Evolutionary conservation across 2,113 vertebrate species (phyloP).

Genomic region (Rafetus swinhoei): DNA sequence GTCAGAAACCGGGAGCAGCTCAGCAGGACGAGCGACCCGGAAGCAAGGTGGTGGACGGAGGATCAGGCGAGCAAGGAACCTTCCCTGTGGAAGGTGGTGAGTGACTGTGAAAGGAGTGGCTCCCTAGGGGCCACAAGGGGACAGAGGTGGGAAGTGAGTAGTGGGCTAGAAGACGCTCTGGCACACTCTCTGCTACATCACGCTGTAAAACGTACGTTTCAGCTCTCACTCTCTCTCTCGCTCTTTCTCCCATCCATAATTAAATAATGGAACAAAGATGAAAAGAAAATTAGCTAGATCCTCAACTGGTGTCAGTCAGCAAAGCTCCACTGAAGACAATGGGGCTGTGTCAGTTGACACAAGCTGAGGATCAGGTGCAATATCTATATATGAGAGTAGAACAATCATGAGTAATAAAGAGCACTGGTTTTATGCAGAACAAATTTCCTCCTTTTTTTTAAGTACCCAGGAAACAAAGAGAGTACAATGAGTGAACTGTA

Average conservation of each 20-base stretch:
- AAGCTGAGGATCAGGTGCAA: not conserved
- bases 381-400: not conserved
- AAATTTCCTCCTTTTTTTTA: slow-evolving; percentile 32
- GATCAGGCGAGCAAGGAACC: too few species aligned
- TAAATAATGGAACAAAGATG: not conserved
- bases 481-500: not conserved
- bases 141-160: too few species aligned
- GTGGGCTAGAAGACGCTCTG: too few species aligned
- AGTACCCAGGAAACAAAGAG: not conserved
- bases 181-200: too few species aligned
- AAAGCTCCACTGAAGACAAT: slow-evolving; percentile 5
- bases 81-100: too few species aligned
- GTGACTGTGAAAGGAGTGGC: too few species aligned
- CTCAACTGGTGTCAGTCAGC: not conserved
- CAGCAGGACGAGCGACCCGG: too few species aligned
- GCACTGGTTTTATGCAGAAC: slow-evolving; percentile 20
- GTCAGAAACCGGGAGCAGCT: too few species aligned
- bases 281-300: not conserved
- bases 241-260: not conserved
- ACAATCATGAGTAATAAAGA: not conserved
- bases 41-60: too few species aligned
- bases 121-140: too few species aligned
- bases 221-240: not conserved
- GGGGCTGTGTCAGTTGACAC: rapidly evolving
- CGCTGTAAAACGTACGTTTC: not conserved